Evolutionary conservation across 2,113 vertebrate genomes (phyloP).

Genomic region (Monopterus albus): DNA sequence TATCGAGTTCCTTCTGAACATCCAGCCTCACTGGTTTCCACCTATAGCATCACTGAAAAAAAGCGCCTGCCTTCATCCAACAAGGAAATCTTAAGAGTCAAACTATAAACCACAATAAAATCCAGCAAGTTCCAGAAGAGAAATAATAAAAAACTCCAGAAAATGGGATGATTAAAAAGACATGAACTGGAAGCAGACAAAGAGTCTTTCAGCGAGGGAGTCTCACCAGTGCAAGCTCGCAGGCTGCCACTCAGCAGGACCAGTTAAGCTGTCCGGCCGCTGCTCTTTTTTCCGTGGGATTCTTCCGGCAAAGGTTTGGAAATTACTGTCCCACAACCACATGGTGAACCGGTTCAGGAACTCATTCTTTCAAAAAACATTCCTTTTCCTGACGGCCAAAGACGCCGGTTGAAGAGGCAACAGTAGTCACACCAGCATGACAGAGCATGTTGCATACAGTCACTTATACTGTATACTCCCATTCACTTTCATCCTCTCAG

Average conservation of each 20-base stretch:
- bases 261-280: constrained; percentile 55
- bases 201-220: constrained; percentile 27
- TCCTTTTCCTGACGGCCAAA: constrained; percentile 69
- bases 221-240: constrained; percentile 47
- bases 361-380: constrained; percentile 76
- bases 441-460: constrained; percentile 73
- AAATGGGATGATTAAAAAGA: constrained; percentile 26
- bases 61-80: constrained; percentile 11
- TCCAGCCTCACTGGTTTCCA: constrained; percentile 43
- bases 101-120: constrained; percentile 53
- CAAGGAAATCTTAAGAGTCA: constrained; percentile 30
- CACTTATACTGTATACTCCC: constrained; percentile 57
- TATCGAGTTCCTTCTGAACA: constrained; percentile 29
- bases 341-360: constrained; percentile 78
- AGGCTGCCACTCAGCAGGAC: constrained; percentile 62
- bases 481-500: constrained; percentile 39
- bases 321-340: constrained; percentile 81
- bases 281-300: constrained; percentile 79
- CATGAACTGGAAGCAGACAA: constrained; percentile 23
- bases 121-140: constrained; percentile 53
- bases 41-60: constrained; percentile 43
- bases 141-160: constrained; percentile 24
- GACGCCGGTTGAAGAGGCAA: constrained; percentile 54
- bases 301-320: constrained; percentile 80
- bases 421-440: constrained; percentile 69